Evolutionary conservation across 1,140 invertebrate genomes (phyloP), one percentile per base, ranked within the genome.

Genomic region (Goniozus legneri): DNA sequence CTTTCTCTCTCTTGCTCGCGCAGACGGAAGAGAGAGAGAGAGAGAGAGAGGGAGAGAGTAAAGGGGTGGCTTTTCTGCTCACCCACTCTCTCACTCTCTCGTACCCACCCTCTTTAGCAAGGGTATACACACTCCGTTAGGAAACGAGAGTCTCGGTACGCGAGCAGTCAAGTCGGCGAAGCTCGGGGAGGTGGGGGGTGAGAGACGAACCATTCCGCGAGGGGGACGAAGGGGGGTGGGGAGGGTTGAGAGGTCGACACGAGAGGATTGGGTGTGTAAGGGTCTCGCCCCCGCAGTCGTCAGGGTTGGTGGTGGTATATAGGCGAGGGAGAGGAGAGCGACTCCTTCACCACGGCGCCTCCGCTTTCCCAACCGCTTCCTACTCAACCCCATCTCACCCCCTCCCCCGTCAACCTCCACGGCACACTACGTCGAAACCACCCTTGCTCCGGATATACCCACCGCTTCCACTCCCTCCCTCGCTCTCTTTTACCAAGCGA

Each of bases 261-360:
- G 48, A 36, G 49, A 45, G 43, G 50, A 47, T 42, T 35, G 54
- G 56, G 47, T 50, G 46, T 54, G 49, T 37, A 41, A 18, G n/a
- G n/a, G n/a, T n/a, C n/a, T n/a, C n/a, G n/a, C n/a, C n/a, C n/a
- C n/a, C n/a, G n/a, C n/a, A 35, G 51, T 52, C 62, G 67, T 67
- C 61, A 62, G 62, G 62, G 58, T 64, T 60, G 63, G 58, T 47
- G 65, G 62, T 67, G 54, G 64, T 60, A 65, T 61, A 65, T 56
- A 68, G 54, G 62, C 71, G 69, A 65, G 69, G 69, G 67, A 68
- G 70, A 73, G 70, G 69, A 72, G 70, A 71, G 64, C 66, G 65
- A 71, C 70, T 70, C 69, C 65, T 71, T 70, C 63, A 64, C 64
- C 60, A 55, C 65, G 61, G 58, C 67, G 60, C 59, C 59, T 60